Conservation (phyloP, 2,113 vertebrate species). For the Empidonax traillii region DNA sequence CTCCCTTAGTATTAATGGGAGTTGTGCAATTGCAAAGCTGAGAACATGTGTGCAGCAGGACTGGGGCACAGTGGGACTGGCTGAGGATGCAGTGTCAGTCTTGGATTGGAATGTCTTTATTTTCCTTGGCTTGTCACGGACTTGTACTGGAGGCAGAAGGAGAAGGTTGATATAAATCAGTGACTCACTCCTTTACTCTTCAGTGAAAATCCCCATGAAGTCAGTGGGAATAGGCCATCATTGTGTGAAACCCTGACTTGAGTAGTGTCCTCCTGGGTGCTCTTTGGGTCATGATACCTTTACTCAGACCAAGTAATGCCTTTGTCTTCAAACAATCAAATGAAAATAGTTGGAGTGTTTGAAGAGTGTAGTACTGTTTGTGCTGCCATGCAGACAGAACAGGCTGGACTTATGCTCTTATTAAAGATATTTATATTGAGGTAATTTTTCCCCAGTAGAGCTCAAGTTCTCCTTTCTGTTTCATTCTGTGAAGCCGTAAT, state of each 20-base stretch:
- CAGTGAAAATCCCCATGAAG: slow-evolving; percentile 32
- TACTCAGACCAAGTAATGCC: background rate
- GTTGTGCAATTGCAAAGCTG: slow-evolving; percentile 16
- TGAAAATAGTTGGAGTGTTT: background rate
- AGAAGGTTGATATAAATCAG: slow-evolving; percentile 69
- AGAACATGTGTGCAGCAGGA: slow-evolving; percentile 52
- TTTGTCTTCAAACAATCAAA: background rate
- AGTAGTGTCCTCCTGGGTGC: slow-evolving; percentile 8
- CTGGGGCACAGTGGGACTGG: slow-evolving; percentile 12
- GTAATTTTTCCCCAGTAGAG: slow-evolving; percentile 47
- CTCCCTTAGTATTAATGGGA: slow-evolving; percentile 1
- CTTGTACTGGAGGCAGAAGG: slow-evolving; percentile 61
- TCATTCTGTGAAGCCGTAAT: slow-evolving; percentile 56
- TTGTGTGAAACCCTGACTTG: slow-evolving; percentile 34
- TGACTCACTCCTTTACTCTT: slow-evolving; percentile 36
- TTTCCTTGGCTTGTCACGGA: slow-evolving; percentile 67
- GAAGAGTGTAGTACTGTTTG: slow-evolving; percentile 25
- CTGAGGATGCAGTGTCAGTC: slow-evolving; percentile 64
- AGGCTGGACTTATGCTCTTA: slow-evolving; percentile 18
- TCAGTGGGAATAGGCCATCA: slow-evolving; percentile 48
- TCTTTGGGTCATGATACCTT: slow-evolving; percentile 35
- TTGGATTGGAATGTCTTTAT: slow-evolving; percentile 72
- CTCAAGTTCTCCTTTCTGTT: slow-evolving; percentile 63
- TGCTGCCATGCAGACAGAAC: slow-evolving; percentile 36
- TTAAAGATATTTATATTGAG: slow-evolving; percentile 35